phyloP scores from a whole-genome alignment of 2,797 vertebrate genomes.

The Acanthurus tractus region DNA sequence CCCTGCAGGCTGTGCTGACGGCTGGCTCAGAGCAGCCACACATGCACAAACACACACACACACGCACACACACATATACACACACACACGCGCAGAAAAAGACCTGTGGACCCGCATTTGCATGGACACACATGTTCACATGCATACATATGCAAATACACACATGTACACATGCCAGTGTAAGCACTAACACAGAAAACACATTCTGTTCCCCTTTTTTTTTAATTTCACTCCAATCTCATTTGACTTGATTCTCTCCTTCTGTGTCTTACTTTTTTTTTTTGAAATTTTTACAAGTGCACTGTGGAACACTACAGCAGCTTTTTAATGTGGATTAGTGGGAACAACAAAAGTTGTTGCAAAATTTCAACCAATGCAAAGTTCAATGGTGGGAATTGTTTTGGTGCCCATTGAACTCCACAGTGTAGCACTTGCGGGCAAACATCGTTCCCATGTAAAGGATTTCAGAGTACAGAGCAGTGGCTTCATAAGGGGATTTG shows the following conservation, averaged over 20 bases:
- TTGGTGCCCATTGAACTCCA: constrained; percentile 67
- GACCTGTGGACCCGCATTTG: constrained; percentile 79
- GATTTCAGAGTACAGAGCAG: constrained; percentile 57
- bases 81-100: constrained; percentile 29
- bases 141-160: constrained; percentile 75
- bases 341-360: constrained; percentile 66
- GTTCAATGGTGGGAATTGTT: constrained; percentile 63
- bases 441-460: constrained; percentile 68
- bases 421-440: constrained; percentile 67
- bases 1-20: constrained; percentile 85
- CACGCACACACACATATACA: constrained; percentile 29
- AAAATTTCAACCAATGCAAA: constrained; percentile 25
- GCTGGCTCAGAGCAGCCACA: constrained; percentile 80
- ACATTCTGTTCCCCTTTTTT: constrained; percentile 28
- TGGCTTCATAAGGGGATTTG: constrained; percentile 75
- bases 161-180: constrained; percentile 53
- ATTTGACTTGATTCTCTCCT: constrained; percentile 36
- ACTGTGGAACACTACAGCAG: constrained; percentile 7
- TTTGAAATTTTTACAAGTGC: constrained; percentile 48
- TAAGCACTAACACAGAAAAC: constrained; percentile 54
- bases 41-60: constrained; percentile 46
- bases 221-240: constrained; percentile 27
- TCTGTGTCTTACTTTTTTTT: constrained; percentile 41
- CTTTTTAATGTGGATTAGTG: constrained; percentile 55
- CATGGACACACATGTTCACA: constrained; percentile 77